phyloP scores from a whole-genome alignment of 2,113 vertebrate genomes.

The Sturnus vulgaris region DNA sequence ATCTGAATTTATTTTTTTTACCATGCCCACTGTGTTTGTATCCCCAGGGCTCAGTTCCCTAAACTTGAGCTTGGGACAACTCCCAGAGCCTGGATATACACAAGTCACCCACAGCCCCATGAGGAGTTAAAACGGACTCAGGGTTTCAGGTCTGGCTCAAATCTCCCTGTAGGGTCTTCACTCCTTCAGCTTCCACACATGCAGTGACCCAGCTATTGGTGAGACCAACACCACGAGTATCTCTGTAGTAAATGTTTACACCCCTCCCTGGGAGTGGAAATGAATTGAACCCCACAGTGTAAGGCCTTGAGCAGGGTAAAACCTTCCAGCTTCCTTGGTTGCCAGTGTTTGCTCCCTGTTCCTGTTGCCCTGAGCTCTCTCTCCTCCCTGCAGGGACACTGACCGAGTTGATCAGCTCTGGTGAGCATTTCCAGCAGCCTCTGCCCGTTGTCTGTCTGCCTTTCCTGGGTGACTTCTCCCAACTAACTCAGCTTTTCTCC shows the following conservation, averaged over 20 bases:
- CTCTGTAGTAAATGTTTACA: not conserved
- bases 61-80: not conserved
- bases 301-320: not conserved
- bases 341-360: not conserved
- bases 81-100: not conserved
- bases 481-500: slow-evolving; percentile 62
- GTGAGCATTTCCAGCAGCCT: slow-evolving; percentile 87
- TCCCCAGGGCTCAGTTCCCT: not conserved
- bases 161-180: not conserved
- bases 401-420: slow-evolving; percentile 89
- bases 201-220: not conserved
- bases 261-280: not conserved
- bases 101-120: not conserved
- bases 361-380: slow-evolving; percentile 79
- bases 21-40: not conserved
- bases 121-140: not conserved
- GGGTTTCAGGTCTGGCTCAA: not conserved
- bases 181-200: not conserved
- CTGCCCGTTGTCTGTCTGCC: slow-evolving; percentile 62
- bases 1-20: not conserved
- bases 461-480: slow-evolving; percentile 58
- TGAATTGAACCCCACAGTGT: not conserved
- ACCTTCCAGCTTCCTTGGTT: not conserved
- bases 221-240: not conserved
- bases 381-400: slow-evolving; percentile 91